Evolutionary conservation across 2,888 invertebrate genomes (phyloP), one percentile per base, ranked within the genome.

Genomic region (Melangyna quadrimaculata): DNA sequence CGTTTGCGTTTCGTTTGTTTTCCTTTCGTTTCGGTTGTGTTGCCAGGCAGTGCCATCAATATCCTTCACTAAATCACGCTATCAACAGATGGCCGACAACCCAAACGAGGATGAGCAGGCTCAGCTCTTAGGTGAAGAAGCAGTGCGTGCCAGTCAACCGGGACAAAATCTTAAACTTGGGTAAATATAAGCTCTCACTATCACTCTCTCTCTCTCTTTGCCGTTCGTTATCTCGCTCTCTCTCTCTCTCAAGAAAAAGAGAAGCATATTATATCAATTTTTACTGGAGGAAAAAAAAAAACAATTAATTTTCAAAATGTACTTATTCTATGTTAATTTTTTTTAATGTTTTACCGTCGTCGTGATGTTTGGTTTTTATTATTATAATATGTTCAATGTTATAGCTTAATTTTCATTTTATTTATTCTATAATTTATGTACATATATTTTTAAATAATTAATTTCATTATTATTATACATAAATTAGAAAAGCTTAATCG

Each of bases 141-240:
- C 96, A 91, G 96, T 97, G 92, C 97, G 97, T 92, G 97, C 97
- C 93, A 91, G 89, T 88, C 92, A 92, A 88, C 91, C 91, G 88
- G 98, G 98, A 94, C 98, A 98, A 94, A 97, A 98, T 93, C 96
- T 98, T 93, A 98, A 98, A 94, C 95, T 98, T 94, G 98, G 98
- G 98, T 98, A 97, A 96, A 95, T 94, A 93, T 92, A 87, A 87
- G 84, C 40, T 55, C 69, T 59, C 78, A 71, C 88, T 89, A 83
- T 88, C 88, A 88, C n/a, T 87, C 87, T 88, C 78, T 43, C 55
- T 70, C 77, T 67, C 65, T 43, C 14, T 45, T 35, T 48, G 48
- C 19, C 32, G 29, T 22, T 67, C 29, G 45, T 51, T n/a, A n/a
- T n/a, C n/a, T n/a, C n/a, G 73, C 57, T 59, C 59, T 73, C 48